Conservation (phyloP, 2,113 vertebrate species). For the Gopherus flavomarginatus region DNA sequence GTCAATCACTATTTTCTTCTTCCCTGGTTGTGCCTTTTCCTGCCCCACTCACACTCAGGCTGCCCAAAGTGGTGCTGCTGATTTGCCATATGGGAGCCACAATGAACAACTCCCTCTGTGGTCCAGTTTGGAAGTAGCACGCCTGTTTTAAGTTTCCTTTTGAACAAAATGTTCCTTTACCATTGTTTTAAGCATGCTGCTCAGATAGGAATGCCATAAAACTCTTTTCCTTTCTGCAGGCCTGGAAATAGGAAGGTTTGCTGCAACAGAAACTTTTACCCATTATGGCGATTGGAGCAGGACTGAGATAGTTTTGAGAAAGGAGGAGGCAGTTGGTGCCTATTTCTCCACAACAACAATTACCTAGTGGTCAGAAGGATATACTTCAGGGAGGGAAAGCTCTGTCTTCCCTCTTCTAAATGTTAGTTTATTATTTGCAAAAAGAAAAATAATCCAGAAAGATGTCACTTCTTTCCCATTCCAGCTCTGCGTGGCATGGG, state of each 20-base stretch:
- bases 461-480: not conserved
- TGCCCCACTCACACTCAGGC: not conserved
- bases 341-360: not conserved
- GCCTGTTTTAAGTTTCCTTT: not conserved
- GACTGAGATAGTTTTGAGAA: not conserved
- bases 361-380: fast-evolving
- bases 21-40: not conserved
- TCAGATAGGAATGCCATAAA: not conserved
- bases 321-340: fast-evolving
- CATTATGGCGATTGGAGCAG: not conserved
- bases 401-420: not conserved
- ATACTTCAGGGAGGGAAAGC: not conserved
- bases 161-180: not conserved
- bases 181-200: not conserved
- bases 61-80: fast-evolving
- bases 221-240: not conserved
- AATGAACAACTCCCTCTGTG: not conserved
- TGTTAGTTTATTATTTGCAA: not conserved
- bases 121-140: not conserved
- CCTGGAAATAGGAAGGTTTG: not conserved
- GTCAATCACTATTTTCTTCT: not conserved
- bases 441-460: not conserved
- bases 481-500: not conserved
- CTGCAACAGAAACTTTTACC: not conserved
- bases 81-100: not conserved